These are phyloP conservation scores for Pseudomyrmex concolor DNA, from an alignment of 1,140 invertebrate genomes.

Conservation along the genomic window DNA sequence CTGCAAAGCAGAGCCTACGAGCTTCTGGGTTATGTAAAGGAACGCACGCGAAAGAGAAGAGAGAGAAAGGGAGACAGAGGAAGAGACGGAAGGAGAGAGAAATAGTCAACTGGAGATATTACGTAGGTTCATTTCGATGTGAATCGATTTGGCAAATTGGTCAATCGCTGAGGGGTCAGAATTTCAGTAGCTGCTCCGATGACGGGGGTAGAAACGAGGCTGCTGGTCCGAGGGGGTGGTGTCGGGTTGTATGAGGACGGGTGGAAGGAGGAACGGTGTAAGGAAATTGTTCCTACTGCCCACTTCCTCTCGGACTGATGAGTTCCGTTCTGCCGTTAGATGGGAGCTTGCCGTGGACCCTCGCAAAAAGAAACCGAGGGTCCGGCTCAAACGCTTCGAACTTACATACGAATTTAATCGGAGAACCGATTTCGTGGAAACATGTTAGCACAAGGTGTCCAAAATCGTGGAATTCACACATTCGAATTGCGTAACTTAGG, in stretches of 20 bases:
- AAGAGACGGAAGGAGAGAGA: slow-evolving; percentile 1
- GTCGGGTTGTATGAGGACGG: slow-evolving; percentile 21
- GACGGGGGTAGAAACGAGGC: slow-evolving; percentile 63
- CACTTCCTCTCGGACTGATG: slow-evolving; percentile 84
- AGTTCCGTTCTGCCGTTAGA: slow-evolving; percentile 80
- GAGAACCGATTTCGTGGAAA: slow-evolving; percentile 35
- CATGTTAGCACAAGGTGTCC: slow-evolving; percentile 21
- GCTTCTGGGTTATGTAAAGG: slow-evolving; percentile 48
- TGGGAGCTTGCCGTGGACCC: slow-evolving; percentile 35
- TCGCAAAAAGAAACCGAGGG: slow-evolving; percentile 64
- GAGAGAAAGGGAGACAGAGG: not conserved
- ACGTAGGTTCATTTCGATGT: slow-evolving; percentile 79
- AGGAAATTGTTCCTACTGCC: slow-evolving; percentile 85
- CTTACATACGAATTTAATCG: slow-evolving; percentile 57
- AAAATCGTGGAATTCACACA: slow-evolving; percentile 17
- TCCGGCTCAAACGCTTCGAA: slow-evolving; percentile 51
- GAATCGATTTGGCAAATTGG: slow-evolving; percentile 84
- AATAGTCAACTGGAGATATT: slow-evolving; percentile 63
- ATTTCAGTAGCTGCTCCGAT: slow-evolving; percentile 73
- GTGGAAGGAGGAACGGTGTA: slow-evolving; percentile 78
- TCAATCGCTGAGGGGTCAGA: slow-evolving; percentile 82
- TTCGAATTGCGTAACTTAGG: slow-evolving; percentile 4
- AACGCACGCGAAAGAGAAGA: slow-evolving; percentile 2
- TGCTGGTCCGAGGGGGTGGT: slow-evolving; percentile 29
- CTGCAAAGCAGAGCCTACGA: not conserved